Conservation (phyloP, 2,113 vertebrate genomes). For the Coptodon rendalli region DNA sequence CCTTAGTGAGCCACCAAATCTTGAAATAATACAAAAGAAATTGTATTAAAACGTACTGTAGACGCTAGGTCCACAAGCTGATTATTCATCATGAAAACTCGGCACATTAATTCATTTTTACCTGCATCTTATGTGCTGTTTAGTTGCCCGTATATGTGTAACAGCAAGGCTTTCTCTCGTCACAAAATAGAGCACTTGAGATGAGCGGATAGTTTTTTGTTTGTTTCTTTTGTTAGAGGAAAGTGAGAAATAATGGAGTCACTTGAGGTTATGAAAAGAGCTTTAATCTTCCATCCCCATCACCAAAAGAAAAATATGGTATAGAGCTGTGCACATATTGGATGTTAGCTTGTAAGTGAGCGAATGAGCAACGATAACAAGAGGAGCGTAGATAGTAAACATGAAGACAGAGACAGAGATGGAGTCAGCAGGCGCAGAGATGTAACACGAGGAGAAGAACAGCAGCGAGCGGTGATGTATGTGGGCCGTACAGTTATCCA, state of each 20-base stretch:
- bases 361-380: background rate
- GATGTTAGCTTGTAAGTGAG: background rate
- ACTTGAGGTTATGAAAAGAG: background rate
- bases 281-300: background rate
- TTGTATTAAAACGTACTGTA: background rate
- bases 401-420: background rate
- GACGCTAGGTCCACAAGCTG: background rate
- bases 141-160: background rate
- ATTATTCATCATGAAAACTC: background rate
- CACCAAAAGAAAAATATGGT: background rate
- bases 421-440: background rate
- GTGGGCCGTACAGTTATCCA: constrained; percentile 40
- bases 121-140: background rate
- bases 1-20: constrained; percentile 1
- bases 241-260: background rate
- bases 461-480: constrained; percentile 10
- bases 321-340: background rate
- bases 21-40: background rate
- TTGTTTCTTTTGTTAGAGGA: background rate
- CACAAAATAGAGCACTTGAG: background rate
- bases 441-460: constrained; percentile 22
- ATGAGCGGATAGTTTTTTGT: background rate
- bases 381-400: constrained; percentile 1
- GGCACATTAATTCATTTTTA: background rate
- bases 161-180: background rate